Evolutionary conservation across 2,113 vertebrate genomes (phyloP), one percentile per base, ranked within the genome.

Genomic region (Halcyon senegalensis): DNA sequence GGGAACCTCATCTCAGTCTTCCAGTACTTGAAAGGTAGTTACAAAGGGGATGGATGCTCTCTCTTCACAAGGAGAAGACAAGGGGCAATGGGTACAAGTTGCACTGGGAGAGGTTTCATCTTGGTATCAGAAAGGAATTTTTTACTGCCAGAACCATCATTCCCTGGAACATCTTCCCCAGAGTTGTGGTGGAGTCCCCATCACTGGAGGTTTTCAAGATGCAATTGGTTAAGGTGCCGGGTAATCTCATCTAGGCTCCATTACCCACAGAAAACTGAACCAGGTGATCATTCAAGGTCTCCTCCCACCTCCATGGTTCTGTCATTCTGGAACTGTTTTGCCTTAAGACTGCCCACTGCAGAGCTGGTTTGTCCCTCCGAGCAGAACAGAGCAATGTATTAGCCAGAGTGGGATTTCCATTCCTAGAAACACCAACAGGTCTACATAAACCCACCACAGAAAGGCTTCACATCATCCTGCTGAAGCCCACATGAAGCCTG

Each of bases 211-310:
- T 59, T 73, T 79, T 59, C 55, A 56, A 82, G 63, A 56, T 0
- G 0, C 35, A 63, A 16, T 1, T 31, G 24, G 60, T 55, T 60
- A 75, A 31, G 16, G 11, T 35, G 55, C 27, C 37, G 48, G 30
- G 41, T 14, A 62, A 62, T 69, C 31, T 63, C 15, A 58, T 37
- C 55, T 20, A 50, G 35, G 16, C 21, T 70, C 11, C 27, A 20
- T 39, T 76, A 58, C 24, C 20, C 23, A 59, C 0, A 1, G 44
- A 66, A 59, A 28, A 23, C 0, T 64, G 33, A 35, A 64, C 19
- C 10, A 51, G 5, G 7, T 51, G 14, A 64, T 35, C 2, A 0
- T 70, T 39, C 0, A 0, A 77, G 31, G 18, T 37, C 31, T 39
- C 10, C 39, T 66, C 41, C 35, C 51, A 58, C 13, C 41, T 19